A percentile compares a stretch with the other conserved stretches of the same genome.
These are phyloP conservation scores for Xiphophorus couchianus DNA, from an alignment of 2,113 vertebrate genomes.

Conservation along the genomic window DNA sequence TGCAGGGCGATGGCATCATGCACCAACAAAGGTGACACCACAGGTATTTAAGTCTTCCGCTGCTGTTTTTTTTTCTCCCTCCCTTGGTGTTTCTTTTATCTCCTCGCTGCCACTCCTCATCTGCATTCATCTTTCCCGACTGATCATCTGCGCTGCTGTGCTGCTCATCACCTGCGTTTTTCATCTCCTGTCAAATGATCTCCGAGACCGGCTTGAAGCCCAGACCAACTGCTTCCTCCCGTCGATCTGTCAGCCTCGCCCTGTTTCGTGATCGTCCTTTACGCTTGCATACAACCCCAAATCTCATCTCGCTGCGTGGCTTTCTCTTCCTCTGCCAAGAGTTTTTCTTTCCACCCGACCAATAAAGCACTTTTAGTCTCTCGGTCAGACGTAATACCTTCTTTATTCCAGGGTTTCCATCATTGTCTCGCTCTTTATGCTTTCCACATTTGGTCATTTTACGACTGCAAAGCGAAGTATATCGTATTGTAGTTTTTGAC, in stretches of 20 bases:
- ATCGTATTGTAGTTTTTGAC: background rate
- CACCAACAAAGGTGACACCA: constrained; percentile 59
- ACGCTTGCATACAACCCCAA: constrained; percentile 11
- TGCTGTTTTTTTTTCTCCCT: background rate
- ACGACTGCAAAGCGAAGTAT: background rate
- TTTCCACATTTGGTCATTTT: background rate
- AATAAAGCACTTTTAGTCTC: background rate
- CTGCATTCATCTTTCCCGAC: constrained; percentile 52
- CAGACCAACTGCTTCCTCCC: constrained; percentile 51
- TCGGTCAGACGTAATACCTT: background rate
- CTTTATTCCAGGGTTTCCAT: background rate
- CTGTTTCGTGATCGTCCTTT: constrained; percentile 46
- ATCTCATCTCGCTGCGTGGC: constrained; percentile 5
- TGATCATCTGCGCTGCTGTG: constrained; percentile 52
- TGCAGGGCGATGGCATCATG: constrained; percentile 72
- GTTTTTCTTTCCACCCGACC: constrained; percentile 15
- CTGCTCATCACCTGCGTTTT: constrained; percentile 66
- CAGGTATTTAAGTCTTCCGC: constrained; percentile 53
- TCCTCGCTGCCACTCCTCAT: constrained; percentile 53
- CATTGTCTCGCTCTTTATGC: background rate
- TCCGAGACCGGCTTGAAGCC: constrained; percentile 68
- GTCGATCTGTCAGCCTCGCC: constrained; percentile 47
- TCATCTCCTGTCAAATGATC: constrained; percentile 74
- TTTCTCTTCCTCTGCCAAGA: background rate
- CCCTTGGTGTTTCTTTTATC: constrained; percentile 51